Base-by-base conservation (phyloP, 1,140 invertebrate species). In the Luehdorfia chinensis region DNA sequence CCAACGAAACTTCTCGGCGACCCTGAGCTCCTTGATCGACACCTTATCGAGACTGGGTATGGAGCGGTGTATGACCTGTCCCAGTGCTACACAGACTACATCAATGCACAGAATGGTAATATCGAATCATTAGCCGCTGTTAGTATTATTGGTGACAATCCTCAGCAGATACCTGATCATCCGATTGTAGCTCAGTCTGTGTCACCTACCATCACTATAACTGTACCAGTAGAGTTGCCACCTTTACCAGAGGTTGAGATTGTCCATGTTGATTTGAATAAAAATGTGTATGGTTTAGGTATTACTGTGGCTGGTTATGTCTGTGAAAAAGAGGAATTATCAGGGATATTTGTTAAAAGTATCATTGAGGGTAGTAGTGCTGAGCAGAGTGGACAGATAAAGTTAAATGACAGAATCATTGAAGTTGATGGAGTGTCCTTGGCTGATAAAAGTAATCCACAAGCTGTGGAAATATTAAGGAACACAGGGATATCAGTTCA, bases 261-360 rank as follows among this genome's bases (percentile, higher is more conserved):
- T 12, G 88, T 91, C 52, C 84, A 89, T 50, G 91, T 92, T 4
- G 87, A 88, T 64, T 71, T 92, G 39, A 88, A 87, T 59, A 92
- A 92, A 63, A 91, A 91, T 77, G 91, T 91, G 13, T 91, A 90
- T 72, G 91, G 91, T 9, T 76, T 92, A 54, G 91, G 91, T 13
- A 91, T 92, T 21, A 92, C 91, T 1, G 90, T 92, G 13, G 91
- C 91, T 4, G 91, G 91, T 3, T 92, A 92, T 75, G 91, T 92
- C 0, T 92, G 91, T 72, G 91, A 92, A 62, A 88, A 91, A 54
- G 95, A 96, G 84, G 97, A 98, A 83, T 88, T 98, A 1, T 96
- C 95, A 37, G 96, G 96, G 12, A 97, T 98, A 65, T 98, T 98
- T 88, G 95, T 98, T 1, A 98, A 98, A 88, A 96, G 95, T 78